Base-by-base conservation (phyloP, 2,113 vertebrate species). In the Uria lomvia region DNA sequence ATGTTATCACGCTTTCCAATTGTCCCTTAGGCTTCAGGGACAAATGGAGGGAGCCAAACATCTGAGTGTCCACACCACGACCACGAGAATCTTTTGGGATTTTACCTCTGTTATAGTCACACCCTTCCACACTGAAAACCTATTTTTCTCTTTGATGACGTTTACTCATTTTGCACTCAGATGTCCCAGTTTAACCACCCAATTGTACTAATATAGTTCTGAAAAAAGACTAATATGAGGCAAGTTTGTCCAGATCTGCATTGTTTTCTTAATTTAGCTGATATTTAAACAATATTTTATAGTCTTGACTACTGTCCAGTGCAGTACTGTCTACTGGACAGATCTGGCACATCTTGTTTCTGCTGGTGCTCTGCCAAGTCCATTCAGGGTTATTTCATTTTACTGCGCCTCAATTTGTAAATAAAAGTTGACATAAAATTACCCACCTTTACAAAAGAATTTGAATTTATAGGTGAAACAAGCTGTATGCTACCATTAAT, bases 191-290 rank as follows among this genome's bases (percentile, higher is more conserved):
- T 68, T 49, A 52, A 80, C 7, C 36, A 75, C 6, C 0, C 29
- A 55, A 5, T 11, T 17, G 3, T 30, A 67, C 3, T 23, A 34
- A 1, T 2, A 29, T 2, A 42, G 11, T 20, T 63, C 23, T 72
- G 5, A 3, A 36, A 42, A 32, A 56, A 30, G 0, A 12, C n/a
- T 66, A 29, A 34, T 2, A 18, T 32, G 2, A 63, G 2, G 12
- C 5, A 42, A 6, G 2, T 49, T 84, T 11, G 9, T 20, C 29
- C 49, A 16, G 8, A 56, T 8, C 14, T 59, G 8, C 6, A 6
- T 19, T 3, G 43, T 63, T 34, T 52, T 30, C 5, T 58, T 34
- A 59, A 42, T 50, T 84, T 10, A 20, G 32, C 26, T 53, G 11
- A 1, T 42, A 52, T 50, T 84, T 83, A 70, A 53, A 29, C 15